Conservation (phyloP, 1,140 invertebrate genomes). For the Hycleus cichorii region DNA sequence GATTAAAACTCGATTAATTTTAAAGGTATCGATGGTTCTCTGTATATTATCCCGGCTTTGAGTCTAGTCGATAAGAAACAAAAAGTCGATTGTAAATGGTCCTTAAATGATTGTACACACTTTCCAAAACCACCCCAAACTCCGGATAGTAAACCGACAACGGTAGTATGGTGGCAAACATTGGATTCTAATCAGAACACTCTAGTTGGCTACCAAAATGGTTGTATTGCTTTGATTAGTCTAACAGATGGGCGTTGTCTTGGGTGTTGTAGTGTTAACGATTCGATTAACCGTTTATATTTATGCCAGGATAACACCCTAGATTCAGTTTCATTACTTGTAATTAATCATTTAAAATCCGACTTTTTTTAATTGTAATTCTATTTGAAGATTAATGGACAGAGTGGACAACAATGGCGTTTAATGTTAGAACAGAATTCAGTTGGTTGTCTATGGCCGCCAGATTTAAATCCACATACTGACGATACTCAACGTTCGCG, state of each 20-base stretch:
- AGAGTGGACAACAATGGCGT: slow-evolving; percentile 54
- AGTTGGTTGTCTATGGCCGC: slow-evolving; percentile 51
- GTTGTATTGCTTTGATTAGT: slow-evolving; percentile 64
- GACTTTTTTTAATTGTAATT: not conserved
- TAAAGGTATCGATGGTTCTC: slow-evolving; percentile 45
- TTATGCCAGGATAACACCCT: slow-evolving; percentile 62
- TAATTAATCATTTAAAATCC: slow-evolving; percentile 31
- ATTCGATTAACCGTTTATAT: slow-evolving; percentile 50
- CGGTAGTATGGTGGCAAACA: slow-evolving; percentile 66
- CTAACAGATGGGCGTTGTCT: slow-evolving; percentile 59
- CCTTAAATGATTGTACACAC: slow-evolving; percentile 46
- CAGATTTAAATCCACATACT: slow-evolving; percentile 40
- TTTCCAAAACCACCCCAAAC: slow-evolving; percentile 44
- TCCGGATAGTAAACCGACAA: slow-evolving; percentile 49
- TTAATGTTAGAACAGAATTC: slow-evolving; percentile 55
- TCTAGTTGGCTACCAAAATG: slow-evolving; percentile 63
- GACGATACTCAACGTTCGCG: slow-evolving; percentile 44
- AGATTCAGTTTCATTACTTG: slow-evolving; percentile 59
- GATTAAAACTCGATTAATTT: slow-evolving; percentile 8
- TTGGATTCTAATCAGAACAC: slow-evolving; percentile 54
- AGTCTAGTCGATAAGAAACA: slow-evolving; percentile 48
- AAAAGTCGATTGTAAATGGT: slow-evolving; percentile 53
- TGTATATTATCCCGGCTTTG: slow-evolving; percentile 56
- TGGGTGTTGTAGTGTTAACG: slow-evolving; percentile 54
- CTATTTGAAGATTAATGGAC: slow-evolving; percentile 55